These are phyloP conservation scores for Amblyopsis hoosieri DNA, from an alignment of 2,797 vertebrate species.

Conservation along the genomic window DNA sequence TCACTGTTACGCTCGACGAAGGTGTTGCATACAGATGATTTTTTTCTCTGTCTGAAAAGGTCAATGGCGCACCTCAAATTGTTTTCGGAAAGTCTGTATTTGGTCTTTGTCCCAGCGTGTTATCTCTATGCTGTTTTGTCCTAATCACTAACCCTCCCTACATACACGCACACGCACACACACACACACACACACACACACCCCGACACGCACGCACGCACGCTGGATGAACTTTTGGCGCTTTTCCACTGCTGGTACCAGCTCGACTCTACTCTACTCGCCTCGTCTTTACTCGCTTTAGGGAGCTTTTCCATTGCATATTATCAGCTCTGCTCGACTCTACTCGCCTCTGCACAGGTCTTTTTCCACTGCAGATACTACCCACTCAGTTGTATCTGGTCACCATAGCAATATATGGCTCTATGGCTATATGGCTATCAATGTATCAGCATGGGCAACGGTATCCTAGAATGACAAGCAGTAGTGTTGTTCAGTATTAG, in stretches of 20 bases:
- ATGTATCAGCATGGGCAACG: slow-evolving; percentile 7
- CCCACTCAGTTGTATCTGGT: too few species aligned
- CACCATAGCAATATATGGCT: too few species aligned
- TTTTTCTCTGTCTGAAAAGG: slow-evolving; percentile 51
- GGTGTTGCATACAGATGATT: slow-evolving; percentile 29
- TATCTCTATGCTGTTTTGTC: slow-evolving; percentile 54
- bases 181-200: neutral
- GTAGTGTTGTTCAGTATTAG: slow-evolving; percentile 23
- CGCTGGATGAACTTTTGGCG: slow-evolving; percentile 38
- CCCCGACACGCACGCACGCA: neutral
- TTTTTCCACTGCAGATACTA: too few species aligned
- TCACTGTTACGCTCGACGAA: slow-evolving; percentile 17
- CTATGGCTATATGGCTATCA: too few species aligned
- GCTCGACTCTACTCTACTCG: too few species aligned
- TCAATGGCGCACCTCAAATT: slow-evolving; percentile 36
- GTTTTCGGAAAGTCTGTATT: slow-evolving; percentile 44
- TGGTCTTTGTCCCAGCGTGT: slow-evolving; percentile 30
- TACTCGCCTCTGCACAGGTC: too few species aligned
- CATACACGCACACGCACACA: neutral
- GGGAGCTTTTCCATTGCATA: too few species aligned
- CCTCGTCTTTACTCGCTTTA: too few species aligned
- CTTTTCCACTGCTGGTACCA: too few species aligned
- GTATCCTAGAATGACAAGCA: slow-evolving; percentile 41
- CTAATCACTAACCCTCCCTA: slow-evolving; percentile 35
- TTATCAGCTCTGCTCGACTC: too few species aligned